Percentiles rank a stretch among this genome's conserved stretches.
phyloP scores from a whole-genome alignment of 1,140 invertebrate species.

The Drosophila ercepeae region DNA sequence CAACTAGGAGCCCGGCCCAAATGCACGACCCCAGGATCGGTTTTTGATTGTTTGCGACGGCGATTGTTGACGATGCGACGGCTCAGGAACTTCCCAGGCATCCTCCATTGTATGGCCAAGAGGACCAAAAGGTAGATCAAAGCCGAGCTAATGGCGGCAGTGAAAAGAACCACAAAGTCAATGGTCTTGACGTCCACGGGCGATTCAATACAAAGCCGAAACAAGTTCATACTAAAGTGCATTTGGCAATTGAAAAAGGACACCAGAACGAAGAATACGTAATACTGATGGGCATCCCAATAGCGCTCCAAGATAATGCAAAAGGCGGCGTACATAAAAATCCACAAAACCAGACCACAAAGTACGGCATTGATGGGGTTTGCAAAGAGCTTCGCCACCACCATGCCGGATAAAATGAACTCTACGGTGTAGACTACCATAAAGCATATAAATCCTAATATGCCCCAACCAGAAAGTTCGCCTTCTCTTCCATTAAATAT shows the following conservation, averaged over 20 bases:
- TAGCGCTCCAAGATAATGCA: constrained; percentile 50
- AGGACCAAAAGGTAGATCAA: constrained; percentile 27
- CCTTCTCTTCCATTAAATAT: background rate
- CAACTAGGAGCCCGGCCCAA: constrained; percentile 36
- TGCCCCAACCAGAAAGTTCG: background rate
- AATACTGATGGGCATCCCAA: constrained; percentile 35
- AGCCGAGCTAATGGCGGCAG: constrained; percentile 11
- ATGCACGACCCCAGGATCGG: constrained; percentile 4
- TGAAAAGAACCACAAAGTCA: constrained; percentile 38
- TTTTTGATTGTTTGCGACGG: background rate
- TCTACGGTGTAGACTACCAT: constrained; percentile 44
- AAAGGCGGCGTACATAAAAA: constrained; percentile 64
- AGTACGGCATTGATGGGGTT: constrained; percentile 51
- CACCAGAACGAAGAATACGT: constrained; percentile 48
- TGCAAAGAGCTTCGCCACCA: constrained; percentile 51
- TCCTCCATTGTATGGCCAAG: constrained; percentile 42
- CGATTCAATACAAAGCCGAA: constrained; percentile 20
- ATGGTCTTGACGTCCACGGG: background rate
- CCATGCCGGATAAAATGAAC: constrained; percentile 53
- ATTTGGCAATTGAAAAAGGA: constrained; percentile 66
- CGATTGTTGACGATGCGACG: constrained; percentile 28
- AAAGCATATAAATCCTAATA: constrained; percentile 26
- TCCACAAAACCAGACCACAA: constrained; percentile 51
- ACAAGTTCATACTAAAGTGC: constrained; percentile 49
- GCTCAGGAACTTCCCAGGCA: constrained; percentile 55